Evolutionary conservation across 1,140 invertebrate species (phyloP), one percentile per base, ranked within the genome.

Genomic region (Cydia pomonella): DNA sequence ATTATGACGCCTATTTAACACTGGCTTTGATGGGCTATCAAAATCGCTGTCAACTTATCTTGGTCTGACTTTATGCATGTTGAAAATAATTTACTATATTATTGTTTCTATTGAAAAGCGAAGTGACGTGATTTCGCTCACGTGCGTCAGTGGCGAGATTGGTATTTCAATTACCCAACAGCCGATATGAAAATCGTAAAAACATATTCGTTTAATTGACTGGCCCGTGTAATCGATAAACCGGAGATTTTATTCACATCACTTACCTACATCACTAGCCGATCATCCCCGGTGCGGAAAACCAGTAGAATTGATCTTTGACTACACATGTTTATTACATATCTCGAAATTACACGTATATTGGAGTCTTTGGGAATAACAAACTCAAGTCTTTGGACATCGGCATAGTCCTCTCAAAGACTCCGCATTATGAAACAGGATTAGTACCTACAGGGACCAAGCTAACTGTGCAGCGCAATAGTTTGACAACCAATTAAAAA

Each of bases 121-220:
- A 72, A 69, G 27, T 69, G 66, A 75, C 73, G 76, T 74, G 77
- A 73, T 69, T 50, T 23, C 21, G 44, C 72, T 80, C 77, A 80
- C 78, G 82, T 85, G 86, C 85, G 86, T 88, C 86, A 86, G 80
- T 64, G 73, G 72, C 75, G 66, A 81, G 81, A 83, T 82, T 82
- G 41, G 77, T 76, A 76, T 79, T 80, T 80, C 84, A 82, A 84
- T 84, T 82, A 84, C 75, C 80, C 75, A 73, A 75, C 75, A 75
- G 64, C 66, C 83, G 83, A 84, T 86, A 85, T 53, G 80, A 83
- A 83, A 82, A 80, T 83, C 81, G 85, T 84, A 87, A 86, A 84
- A 85, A 81, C 76, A 64, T 84, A 82, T 82, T 81, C 80, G 74
- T 76, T 77, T 81, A 85, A 84, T 85, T 86, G 79, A 71, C 78